Evolutionary conservation across 2,888 invertebrate genomes (phyloP).

Genomic region (Nomada fabriciana): DNA sequence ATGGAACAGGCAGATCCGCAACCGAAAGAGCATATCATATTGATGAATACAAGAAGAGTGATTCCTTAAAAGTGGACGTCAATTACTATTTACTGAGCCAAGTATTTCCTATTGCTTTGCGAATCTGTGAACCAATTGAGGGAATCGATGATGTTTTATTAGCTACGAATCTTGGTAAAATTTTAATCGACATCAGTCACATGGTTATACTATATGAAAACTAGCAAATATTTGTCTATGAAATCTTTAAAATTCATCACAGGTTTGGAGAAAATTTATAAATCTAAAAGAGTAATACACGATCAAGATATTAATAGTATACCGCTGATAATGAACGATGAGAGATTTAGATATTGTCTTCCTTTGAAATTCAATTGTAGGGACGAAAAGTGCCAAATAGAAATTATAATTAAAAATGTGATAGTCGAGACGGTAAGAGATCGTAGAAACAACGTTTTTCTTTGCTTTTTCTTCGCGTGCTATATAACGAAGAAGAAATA

Average conservation of each 20-base stretch:
- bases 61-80: constrained; percentile 91
- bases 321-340: constrained; percentile 84
- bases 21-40: constrained; percentile 97
- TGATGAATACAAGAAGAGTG: constrained; percentile 92
- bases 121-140: constrained; percentile 98
- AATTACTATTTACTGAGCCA: constrained; percentile 97
- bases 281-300: constrained; percentile 74
- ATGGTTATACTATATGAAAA: background rate
- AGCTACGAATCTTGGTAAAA: constrained; percentile 93
- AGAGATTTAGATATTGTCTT: constrained; percentile 86
- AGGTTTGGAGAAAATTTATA: constrained; percentile 77
- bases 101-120: constrained; percentile 97
- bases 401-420: constrained; percentile 84
- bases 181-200: constrained; percentile 6
- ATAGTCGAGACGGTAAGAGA: constrained; percentile 81
- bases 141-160: constrained; percentile 96
- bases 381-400: constrained; percentile 83
- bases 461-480: background rate
- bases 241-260: constrained; percentile 15
- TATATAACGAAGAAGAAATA: constrained; percentile 77
- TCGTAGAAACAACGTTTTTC: background rate
- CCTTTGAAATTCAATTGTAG: constrained; percentile 88
- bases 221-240: background rate
- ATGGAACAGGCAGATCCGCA: constrained; percentile 91
- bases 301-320: constrained; percentile 73